These are phyloP conservation scores for Cassiopea xamachana DNA, from an alignment of 30 jellyfish, hydroid and myxozoan genomes.

Conservation along the genomic window DNA sequence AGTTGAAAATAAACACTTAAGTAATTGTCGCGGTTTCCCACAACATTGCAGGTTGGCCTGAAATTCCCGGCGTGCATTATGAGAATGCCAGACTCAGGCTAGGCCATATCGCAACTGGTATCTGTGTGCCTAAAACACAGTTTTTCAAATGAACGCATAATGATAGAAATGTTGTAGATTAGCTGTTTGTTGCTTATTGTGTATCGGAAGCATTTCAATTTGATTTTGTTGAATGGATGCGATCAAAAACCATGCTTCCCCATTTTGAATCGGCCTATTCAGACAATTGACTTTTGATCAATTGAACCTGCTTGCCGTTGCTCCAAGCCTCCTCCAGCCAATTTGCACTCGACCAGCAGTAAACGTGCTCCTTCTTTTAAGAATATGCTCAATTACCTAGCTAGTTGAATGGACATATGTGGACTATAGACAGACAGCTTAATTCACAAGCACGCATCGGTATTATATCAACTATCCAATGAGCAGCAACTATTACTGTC, in stretches of 20 bases:
- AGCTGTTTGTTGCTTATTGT: slow-evolving; percentile 1
- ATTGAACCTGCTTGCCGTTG: slow-evolving; percentile 24
- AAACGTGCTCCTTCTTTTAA: not conserved
- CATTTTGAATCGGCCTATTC: slow-evolving; percentile 20
- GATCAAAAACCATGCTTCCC: slow-evolving; percentile 49
- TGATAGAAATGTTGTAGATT: not conserved
- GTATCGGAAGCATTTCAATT: slow-evolving; percentile 22
- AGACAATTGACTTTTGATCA: slow-evolving; percentile 46
- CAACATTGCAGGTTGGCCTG: no score
- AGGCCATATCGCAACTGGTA: not conserved
- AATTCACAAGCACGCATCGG: no score
- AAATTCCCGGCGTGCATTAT: no score
- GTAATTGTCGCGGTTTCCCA: no score
- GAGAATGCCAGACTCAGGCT: not conserved
- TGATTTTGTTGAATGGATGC: slow-evolving; percentile 38
- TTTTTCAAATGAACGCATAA: slow-evolving; percentile 5
- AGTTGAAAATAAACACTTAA: no score
- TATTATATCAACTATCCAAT: no score
- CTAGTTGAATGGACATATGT: not conserved
- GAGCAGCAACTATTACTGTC: no score
- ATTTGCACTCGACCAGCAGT: not conserved
- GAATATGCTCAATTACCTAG: not conserved
- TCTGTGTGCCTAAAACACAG: not conserved
- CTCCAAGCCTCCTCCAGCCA: not conserved
- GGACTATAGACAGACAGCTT: no score